Conservation (phyloP, 2,888 invertebrate species). For the Alentia gelatinosa region DNA sequence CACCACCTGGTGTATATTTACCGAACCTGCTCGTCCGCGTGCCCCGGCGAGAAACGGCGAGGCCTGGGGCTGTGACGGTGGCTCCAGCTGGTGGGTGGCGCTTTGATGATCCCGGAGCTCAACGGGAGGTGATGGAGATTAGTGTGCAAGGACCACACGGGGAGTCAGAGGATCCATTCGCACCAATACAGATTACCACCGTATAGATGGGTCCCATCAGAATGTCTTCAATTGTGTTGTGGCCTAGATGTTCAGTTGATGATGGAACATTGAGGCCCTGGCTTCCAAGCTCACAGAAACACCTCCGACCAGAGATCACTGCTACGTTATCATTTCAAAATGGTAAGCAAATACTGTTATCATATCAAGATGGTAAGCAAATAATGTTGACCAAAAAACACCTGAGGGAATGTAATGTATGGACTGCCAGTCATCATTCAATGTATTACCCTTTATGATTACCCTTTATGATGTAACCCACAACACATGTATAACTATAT, state of each 20-base stretch:
- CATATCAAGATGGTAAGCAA: too few species aligned
- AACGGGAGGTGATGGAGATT: neutral
- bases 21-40: neutral
- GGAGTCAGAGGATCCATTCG: neutral
- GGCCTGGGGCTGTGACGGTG: neutral
- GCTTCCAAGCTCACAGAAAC: too few species aligned
- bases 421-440: too few species aligned
- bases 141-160: neutral
- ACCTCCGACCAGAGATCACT: too few species aligned
- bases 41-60: neutral
- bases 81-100: neutral
- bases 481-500: too few species aligned
- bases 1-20: neutral
- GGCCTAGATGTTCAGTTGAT: neutral
- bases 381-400: too few species aligned
- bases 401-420: too few species aligned
- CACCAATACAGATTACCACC: neutral
- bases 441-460: too few species aligned
- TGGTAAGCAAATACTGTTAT: too few species aligned
- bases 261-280: neutral
- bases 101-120: neutral
- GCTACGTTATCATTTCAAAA: too few species aligned
- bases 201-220: neutral
- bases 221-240: neutral
- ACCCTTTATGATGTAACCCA: too few species aligned